These are phyloP conservation scores for Tursiops truncatus DNA, from an alignment of 2,113 vertebrate species.

Conservation along the genomic window DNA sequence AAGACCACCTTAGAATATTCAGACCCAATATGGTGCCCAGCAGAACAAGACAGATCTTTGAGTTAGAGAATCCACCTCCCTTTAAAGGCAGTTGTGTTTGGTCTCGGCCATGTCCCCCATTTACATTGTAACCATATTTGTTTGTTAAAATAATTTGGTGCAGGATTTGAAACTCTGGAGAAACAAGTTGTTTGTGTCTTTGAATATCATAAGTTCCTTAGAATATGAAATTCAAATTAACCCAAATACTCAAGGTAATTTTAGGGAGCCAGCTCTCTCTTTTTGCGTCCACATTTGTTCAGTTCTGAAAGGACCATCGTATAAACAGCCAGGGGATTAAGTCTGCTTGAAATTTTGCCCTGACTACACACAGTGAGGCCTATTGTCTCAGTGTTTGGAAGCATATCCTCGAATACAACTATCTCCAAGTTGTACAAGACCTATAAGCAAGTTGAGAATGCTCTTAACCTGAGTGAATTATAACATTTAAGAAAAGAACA, in stretches of 20 bases:
- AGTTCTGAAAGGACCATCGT: neutral
- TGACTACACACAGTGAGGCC: neutral
- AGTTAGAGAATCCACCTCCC: neutral
- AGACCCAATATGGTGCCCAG: neutral
- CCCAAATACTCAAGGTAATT: neutral
- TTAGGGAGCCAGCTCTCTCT: neutral
- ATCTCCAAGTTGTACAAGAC: neutral
- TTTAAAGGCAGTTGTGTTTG: neutral
- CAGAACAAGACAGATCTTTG: neutral
- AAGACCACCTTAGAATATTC: neutral
- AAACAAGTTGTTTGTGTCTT: neutral
- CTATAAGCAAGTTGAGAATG: neutral
- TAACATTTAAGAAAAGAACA: slow-evolving; percentile 25
- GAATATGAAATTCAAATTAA: neutral
- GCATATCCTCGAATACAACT: neutral
- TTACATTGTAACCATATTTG: neutral
- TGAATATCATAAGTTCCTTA: neutral
- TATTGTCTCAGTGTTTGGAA: neutral
- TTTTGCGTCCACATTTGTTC: neutral
- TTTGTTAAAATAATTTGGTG: neutral
- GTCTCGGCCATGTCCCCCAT: neutral
- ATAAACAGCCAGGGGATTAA: neutral
- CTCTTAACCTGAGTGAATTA: neutral
- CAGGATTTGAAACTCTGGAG: neutral
- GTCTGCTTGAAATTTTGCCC: neutral